Evolutionary conservation across 2,113 vertebrate species (phyloP).

Genomic region (Calyptomena viridis): DNA sequence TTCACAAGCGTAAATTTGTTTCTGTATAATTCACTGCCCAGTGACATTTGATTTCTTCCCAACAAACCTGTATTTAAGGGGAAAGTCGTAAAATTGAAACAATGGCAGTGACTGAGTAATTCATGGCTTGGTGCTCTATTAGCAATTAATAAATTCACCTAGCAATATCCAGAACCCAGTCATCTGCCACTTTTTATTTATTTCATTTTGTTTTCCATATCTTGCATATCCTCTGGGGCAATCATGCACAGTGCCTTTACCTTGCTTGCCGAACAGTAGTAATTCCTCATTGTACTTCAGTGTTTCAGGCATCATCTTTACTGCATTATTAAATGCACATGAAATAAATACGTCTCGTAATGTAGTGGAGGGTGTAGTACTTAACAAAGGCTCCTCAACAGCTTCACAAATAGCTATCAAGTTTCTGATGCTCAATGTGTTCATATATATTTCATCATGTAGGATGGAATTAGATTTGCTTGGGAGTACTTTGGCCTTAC

Average conservation of each 20-base stretch:
- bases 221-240: conserved; percentile 54
- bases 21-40: conserved; percentile 50
- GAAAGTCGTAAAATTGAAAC: conserved; percentile 65
- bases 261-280: conserved; percentile 50
- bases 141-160: conserved; percentile 73
- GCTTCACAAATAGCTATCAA: conserved; percentile 33
- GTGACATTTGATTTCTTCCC: conserved; percentile 66
- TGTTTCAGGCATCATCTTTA: conserved; percentile 26
- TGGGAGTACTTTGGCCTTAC: background rate
- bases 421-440: conserved; percentile 5
- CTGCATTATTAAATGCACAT: conserved; percentile 67
- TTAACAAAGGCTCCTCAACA: conserved; percentile 19
- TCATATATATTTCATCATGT: conserved; percentile 43
- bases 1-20: conserved; percentile 52
- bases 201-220: conserved; percentile 63
- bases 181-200: conserved; percentile 63
- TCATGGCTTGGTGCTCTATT: conserved; percentile 56
- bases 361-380: background rate
- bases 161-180: conserved; percentile 57
- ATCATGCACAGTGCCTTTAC: conserved; percentile 50
- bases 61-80: conserved; percentile 69
- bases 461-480: background rate
- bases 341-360: conserved; percentile 64
- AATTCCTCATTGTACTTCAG: conserved; percentile 61
- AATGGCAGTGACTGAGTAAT: conserved; percentile 63